A percentile compares a stretch with the other conserved stretches of the same genome.
These are phyloP conservation scores for Blennius ocellaris DNA, from an alignment of 2,113 vertebrate species.

Conservation along the genomic window DNA sequence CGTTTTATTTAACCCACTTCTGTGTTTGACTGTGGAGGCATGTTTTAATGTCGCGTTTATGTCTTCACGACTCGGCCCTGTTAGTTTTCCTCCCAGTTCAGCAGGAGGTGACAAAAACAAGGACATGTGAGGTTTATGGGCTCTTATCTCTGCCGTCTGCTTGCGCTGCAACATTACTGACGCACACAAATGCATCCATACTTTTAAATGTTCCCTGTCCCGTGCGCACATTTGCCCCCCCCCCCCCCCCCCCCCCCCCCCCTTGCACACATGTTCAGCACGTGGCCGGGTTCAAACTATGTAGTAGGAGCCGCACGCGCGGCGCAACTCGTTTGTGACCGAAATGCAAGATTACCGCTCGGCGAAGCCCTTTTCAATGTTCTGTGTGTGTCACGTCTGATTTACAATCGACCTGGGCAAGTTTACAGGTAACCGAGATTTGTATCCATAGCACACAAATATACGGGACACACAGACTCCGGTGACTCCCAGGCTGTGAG, in stretches of 20 bases:
- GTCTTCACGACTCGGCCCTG: neutral
- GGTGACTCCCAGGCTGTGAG: neutral
- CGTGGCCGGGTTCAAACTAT: conserved; percentile 67
- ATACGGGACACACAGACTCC: conserved; percentile 12
- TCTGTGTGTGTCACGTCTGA: conserved; percentile 4
- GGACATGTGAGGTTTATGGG: conserved; percentile 40
- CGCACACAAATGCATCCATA: conserved; percentile 19
- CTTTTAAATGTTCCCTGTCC: neutral
- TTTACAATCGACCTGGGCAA: conserved; percentile 17
- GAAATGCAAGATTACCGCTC: conserved; percentile 30
- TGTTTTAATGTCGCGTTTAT: conserved; percentile 12
- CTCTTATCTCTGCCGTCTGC: conserved; percentile 55
- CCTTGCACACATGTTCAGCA: conserved; percentile 68
- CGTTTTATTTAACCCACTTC: conserved; percentile 53
- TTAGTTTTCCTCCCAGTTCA: conserved; percentile 21
- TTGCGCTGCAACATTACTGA: conserved; percentile 19
- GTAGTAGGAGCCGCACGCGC: neutral
- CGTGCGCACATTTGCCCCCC: neutral
- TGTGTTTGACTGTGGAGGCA: conserved; percentile 24
- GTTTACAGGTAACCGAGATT: conserved; percentile 14
- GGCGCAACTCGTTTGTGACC: conserved; percentile 16
- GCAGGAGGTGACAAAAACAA: conserved; percentile 26
- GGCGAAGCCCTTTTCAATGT: conserved; percentile 21
- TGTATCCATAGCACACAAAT: neutral
- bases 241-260: conserved; percentile 3